phyloP scores from a whole-genome alignment of 1,140 invertebrate genomes.

The Drosophila paulistorum region DNA sequence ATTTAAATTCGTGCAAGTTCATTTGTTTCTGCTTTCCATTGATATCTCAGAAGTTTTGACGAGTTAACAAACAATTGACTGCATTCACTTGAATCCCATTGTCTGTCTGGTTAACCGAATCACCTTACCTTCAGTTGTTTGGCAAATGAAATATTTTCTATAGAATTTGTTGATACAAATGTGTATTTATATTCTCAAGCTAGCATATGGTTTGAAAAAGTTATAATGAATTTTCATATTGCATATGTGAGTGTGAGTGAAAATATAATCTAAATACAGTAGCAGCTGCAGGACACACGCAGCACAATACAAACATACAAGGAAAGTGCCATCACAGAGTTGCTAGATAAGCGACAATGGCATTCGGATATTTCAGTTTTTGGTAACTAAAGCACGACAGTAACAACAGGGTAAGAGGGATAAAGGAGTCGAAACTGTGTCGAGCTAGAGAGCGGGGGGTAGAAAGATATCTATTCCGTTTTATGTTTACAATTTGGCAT shows the following conservation, averaged over 20 bases:
- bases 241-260: slow-evolving; percentile 8
- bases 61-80: neutral
- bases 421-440: slow-evolving; percentile 25
- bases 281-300: neutral
- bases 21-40: slow-evolving; percentile 20
- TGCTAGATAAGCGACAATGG: slow-evolving; percentile 51
- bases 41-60: neutral
- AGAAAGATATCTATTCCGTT: slow-evolving; percentile 43
- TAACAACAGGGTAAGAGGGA: slow-evolving; percentile 18
- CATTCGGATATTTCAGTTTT: slow-evolving; percentile 58
- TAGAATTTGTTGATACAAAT: no score
- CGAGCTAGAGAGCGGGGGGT: neutral
- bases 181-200: slow-evolving; percentile 19
- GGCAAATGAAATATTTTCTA: neutral
- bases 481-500: slow-evolving; percentile 65
- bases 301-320: neutral
- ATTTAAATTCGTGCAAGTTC: slow-evolving; percentile 40
- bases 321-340: neutral
- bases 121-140: neutral
- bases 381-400: slow-evolving; percentile 33
- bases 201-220: slow-evolving; percentile 18
- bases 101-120: neutral
- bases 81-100: neutral
- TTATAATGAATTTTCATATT: slow-evolving; percentile 39
- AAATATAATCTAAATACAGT: slow-evolving; percentile 26